Conservation (phyloP, 2,113 vertebrate species). For the Labeo rohita region DNA sequence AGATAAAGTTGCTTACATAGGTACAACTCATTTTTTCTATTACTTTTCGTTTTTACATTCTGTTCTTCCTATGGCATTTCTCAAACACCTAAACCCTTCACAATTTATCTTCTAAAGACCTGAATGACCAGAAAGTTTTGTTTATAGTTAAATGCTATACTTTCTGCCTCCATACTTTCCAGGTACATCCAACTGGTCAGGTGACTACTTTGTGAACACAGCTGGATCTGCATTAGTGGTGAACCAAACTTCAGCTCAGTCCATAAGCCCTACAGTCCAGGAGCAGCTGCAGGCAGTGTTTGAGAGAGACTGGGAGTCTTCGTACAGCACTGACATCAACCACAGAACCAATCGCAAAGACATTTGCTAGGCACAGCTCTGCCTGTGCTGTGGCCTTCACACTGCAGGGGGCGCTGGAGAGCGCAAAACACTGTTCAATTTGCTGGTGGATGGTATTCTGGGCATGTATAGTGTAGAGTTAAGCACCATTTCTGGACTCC, state of each 20-base stretch:
- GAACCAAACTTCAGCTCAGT: slow-evolving; percentile 69
- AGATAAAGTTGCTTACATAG: slow-evolving; percentile 82
- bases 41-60: neutral
- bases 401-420: neutral
- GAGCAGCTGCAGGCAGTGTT: slow-evolving; percentile 80
- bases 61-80: neutral
- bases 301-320: slow-evolving; percentile 86
- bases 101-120: neutral
- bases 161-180: neutral
- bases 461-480: neutral
- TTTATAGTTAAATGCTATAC: neutral
- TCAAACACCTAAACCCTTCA: neutral
- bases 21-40: slow-evolving; percentile 64
- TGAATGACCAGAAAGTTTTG: too few species aligned
- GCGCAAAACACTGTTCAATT: neutral
- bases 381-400: neutral
- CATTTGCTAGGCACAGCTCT: slow-evolving; percentile 40
- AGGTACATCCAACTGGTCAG: slow-evolving; percentile 94
- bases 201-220: slow-evolving; percentile 84
- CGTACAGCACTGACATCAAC: slow-evolving; percentile 77
- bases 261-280: slow-evolving; percentile 63
- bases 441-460: slow-evolving; percentile 5
- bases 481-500: neutral
- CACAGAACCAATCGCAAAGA: slow-evolving; percentile 52
- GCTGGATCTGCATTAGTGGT: slow-evolving; percentile 85